These are phyloP conservation scores for Gadus macrocephalus DNA, from an alignment of 2,113 vertebrate species.

Conservation along the genomic window DNA sequence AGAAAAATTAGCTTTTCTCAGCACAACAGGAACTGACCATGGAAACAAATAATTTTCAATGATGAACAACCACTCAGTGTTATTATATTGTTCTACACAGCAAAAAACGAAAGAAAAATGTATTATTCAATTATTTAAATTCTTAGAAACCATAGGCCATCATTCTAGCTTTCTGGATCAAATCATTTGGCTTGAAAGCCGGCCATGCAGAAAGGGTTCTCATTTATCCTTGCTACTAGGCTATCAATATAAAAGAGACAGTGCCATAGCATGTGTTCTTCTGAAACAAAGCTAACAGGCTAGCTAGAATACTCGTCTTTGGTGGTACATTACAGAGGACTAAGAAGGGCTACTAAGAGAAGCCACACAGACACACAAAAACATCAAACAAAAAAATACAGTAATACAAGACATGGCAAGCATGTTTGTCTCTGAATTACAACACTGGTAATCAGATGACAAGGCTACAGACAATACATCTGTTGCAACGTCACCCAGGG, in stretches of 20 bases:
- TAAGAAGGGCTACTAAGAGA: slow-evolving; percentile 32
- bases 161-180: slow-evolving; percentile 20
- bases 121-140: slow-evolving; percentile 18
- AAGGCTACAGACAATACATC: slow-evolving; percentile 32
- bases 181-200: slow-evolving; percentile 27
- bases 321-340: slow-evolving; percentile 35
- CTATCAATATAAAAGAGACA: too few relatives aligned
- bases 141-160: slow-evolving; percentile 32
- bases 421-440: slow-evolving; percentile 31
- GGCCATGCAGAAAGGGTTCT: slow-evolving; percentile 7
- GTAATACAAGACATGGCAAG: slow-evolving; percentile 31
- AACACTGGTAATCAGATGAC: slow-evolving; percentile 8
- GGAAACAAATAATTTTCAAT: slow-evolving; percentile 5
- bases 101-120: too few relatives aligned
- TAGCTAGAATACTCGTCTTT: slow-evolving; percentile 36
- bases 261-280: too few relatives aligned
- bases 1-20: too few relatives aligned
- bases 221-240: too few relatives aligned
- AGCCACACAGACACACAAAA: slow-evolving; percentile 48
- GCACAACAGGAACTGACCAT: too few relatives aligned
- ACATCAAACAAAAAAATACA: slow-evolving; percentile 47
- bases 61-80: slow-evolving; percentile 22
- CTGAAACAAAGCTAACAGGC: too few relatives aligned
- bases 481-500: slow-evolving; percentile 36
- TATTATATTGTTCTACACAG: slow-evolving; percentile 30